Conservation (phyloP, 2,888 invertebrate species). For the Leucania comma region DNA sequence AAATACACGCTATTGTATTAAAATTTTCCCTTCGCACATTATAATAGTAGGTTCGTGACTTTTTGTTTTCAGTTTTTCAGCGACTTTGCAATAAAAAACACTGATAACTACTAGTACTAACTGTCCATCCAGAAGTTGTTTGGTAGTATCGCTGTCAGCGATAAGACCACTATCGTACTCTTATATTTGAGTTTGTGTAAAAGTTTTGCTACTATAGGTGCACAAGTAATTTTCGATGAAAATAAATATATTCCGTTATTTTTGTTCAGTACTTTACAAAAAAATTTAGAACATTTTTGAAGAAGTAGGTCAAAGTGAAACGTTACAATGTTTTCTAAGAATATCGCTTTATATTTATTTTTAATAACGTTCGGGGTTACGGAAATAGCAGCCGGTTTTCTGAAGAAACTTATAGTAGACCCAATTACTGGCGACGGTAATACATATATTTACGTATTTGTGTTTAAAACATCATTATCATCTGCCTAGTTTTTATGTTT, state of each 20-base stretch:
- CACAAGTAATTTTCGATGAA: neutral
- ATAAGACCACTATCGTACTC: too few relatives aligned
- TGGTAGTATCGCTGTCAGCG: too few relatives aligned
- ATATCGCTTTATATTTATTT: constrained; percentile 48
- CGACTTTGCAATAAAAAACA: constrained; percentile 8
- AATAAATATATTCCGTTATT: neutral
- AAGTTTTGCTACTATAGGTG: too few relatives aligned
- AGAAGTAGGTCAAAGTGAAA: constrained; percentile 27
- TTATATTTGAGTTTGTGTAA: too few relatives aligned
- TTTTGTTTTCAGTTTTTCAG: constrained; percentile 29
- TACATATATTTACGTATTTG: neutral
- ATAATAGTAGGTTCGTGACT: constrained; percentile 8
- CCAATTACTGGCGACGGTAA: constrained; percentile 45
- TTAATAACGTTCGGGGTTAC: constrained; percentile 30
- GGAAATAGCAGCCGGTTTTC: constrained; percentile 25
- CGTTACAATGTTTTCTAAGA: constrained; percentile 41
- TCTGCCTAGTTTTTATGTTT: too few relatives aligned
- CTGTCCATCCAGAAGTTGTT: too few relatives aligned
- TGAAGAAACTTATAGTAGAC: constrained; percentile 6
- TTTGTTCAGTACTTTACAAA: neutral
- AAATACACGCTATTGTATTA: constrained; percentile 39
- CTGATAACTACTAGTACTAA: neutral
- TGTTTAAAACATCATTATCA: neutral
- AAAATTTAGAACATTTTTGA: neutral
- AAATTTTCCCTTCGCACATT: constrained; percentile 25